Evolutionary conservation across 2,113 vertebrate species (phyloP).

Genomic region (Typhlomys cinereus): DNA sequence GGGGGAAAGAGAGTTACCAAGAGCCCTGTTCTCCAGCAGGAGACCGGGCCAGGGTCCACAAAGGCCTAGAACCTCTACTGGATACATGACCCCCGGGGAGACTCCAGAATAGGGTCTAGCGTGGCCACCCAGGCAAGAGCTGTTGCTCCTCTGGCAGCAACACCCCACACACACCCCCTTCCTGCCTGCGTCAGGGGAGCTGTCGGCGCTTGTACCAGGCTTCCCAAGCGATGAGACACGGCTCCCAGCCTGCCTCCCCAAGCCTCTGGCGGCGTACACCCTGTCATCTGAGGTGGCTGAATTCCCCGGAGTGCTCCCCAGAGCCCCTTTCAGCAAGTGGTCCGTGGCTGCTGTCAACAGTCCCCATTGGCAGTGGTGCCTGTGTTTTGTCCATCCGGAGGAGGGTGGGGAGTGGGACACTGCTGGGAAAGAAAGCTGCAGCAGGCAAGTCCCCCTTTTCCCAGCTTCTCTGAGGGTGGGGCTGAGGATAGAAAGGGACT

Average conservation of each 20-base stretch:
- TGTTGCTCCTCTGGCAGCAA: background rate
- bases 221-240: constrained; percentile 76
- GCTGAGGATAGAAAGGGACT: background rate
- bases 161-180: background rate
- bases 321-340: background rate
- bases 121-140: background rate
- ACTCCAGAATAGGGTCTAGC: background rate
- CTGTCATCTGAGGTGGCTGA: constrained; percentile 13
- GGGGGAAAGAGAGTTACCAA: background rate
- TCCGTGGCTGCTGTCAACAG: background rate
- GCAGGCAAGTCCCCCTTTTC: background rate
- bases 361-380: background rate
- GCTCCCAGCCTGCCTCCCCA: constrained; percentile 61
- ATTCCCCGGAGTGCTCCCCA: background rate
- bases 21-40: background rate
- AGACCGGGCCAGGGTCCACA: background rate
- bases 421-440: background rate
- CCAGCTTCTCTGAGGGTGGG: background rate
- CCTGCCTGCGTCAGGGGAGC: constrained; percentile 70
- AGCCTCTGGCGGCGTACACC: constrained; percentile 17
- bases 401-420: background rate
- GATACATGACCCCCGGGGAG: background rate
- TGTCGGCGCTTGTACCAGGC: constrained; percentile 66
- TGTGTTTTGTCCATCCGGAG: background rate
- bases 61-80: background rate